Percentiles rank a stretch among this genome's conserved stretches.
Evolutionary conservation across 2,797 vertebrate genomes (phyloP).

Genomic region (Dromococcyx pavoninus): DNA sequence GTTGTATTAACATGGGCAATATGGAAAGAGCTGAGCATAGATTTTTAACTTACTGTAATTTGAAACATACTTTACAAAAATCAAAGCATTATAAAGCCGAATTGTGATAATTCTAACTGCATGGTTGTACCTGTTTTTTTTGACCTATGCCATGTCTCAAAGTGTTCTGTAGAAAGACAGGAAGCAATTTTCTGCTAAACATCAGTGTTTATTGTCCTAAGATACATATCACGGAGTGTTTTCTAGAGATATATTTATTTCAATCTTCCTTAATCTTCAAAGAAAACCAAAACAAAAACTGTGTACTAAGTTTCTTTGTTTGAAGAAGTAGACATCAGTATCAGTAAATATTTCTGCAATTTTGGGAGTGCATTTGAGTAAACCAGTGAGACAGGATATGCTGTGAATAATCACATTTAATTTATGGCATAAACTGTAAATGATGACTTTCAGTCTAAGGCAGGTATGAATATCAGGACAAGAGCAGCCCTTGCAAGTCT

Average conservation of each 20-base stretch:
- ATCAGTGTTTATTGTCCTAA: neutral
- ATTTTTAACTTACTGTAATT: neutral
- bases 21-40: neutral
- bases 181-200: neutral
- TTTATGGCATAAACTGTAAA: neutral
- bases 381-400: neutral
- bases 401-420: rapidly evolving
- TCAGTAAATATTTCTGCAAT: neutral
- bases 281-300: neutral
- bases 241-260: neutral
- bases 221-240: neutral
- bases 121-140: neutral
- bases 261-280: neutral
- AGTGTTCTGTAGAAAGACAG: neutral
- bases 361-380: neutral
- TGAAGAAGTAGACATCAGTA: neutral
- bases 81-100: neutral
- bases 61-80: neutral
- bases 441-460: neutral
- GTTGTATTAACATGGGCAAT: neutral
- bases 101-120: neutral
- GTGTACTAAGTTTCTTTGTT: neutral
- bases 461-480: neutral
- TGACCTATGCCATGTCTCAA: neutral
- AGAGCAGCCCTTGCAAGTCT: neutral